Evolutionary conservation across 2,113 vertebrate species (phyloP), one percentile per base, ranked within the genome.

Genomic region (Corynorhinus townsendii): DNA sequence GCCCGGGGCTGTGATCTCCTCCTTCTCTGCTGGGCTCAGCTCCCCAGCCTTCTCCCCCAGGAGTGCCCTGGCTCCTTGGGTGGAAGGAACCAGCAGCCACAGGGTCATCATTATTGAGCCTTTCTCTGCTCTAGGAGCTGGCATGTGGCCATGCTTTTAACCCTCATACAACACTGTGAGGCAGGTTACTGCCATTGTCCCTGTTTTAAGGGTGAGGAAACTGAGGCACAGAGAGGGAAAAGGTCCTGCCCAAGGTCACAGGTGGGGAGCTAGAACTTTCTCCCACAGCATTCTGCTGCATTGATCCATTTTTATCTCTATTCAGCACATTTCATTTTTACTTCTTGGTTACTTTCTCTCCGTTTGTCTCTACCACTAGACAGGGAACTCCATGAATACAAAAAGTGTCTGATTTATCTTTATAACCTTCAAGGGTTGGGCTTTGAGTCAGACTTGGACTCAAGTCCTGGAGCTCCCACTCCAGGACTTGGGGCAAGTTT

Each of bases 1-100:
- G 56, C 86, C 35, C 5, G 0, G 24, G 47, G n/a, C 59, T 26
- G 0, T 0, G 30, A 4, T 20, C 15, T 15, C 54, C 54, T 38
- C 52, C 47, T 16, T 33, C 14, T 26, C 28, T 0, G 1, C 59
- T 8, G 5, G 64, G 24, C 22, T 52, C 19, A 8, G 59, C n/a
- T 69, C 35, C 43, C 0, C 9, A 19, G 83, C 49, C 40, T 38
- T 26, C 56, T 69, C 11, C 68, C 81, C 72, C 45, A 3, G 33
- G 45, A 66, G n/a, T 17, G 11, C 56, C n/a, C 7, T 3, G 28
- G 69, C 47, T 7, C 43, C 24, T 28, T 0, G 0, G 38, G 33
- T 10, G 2, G 47, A 84, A 73, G 28, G 54, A 17, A 2, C 28
- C 12, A 11, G 15, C 12, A 45, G 59, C 45, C 11, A 0, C 43